These are phyloP conservation scores for Leguminivora glycinivorella DNA, from an alignment of 1,140 invertebrate genomes.

Conservation along the genomic window DNA sequence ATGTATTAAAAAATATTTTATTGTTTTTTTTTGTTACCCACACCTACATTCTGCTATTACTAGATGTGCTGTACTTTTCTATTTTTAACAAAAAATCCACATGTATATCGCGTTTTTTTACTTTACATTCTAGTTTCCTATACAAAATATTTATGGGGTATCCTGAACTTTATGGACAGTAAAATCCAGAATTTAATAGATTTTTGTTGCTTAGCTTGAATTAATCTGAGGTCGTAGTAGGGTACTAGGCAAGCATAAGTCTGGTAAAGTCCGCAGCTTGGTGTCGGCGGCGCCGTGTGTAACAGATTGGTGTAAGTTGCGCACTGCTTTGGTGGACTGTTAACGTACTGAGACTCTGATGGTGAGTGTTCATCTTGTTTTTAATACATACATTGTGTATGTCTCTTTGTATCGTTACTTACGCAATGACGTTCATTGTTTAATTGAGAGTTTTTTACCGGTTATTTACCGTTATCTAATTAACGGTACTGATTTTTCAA, in stretches of 20 bases:
- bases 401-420: slow-evolving; percentile 34
- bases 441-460: background rate
- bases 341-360: slow-evolving; percentile 62
- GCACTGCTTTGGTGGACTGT: slow-evolving; percentile 77
- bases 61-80: too few species aligned
- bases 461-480: background rate
- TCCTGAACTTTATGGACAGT: too few species aligned
- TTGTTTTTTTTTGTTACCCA: too few species aligned
- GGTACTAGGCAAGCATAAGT: slow-evolving; percentile 71
- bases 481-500: background rate
- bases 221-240: slow-evolving; percentile 61
- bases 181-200: too few species aligned
- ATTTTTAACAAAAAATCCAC: too few species aligned
- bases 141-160: too few species aligned
- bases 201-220: background rate
- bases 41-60: too few species aligned
- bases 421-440: background rate
- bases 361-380: slow-evolving; percentile 74
- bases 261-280: slow-evolving; percentile 72
- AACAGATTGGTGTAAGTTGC: slow-evolving; percentile 68
- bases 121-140: too few species aligned
- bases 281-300: slow-evolving; percentile 68
- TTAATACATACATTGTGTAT: slow-evolving; percentile 47
- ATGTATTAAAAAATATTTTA: too few species aligned
- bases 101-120: too few species aligned